Conservation (phyloP, 2,113 vertebrate species). For the Ploceus nigricollis region DNA sequence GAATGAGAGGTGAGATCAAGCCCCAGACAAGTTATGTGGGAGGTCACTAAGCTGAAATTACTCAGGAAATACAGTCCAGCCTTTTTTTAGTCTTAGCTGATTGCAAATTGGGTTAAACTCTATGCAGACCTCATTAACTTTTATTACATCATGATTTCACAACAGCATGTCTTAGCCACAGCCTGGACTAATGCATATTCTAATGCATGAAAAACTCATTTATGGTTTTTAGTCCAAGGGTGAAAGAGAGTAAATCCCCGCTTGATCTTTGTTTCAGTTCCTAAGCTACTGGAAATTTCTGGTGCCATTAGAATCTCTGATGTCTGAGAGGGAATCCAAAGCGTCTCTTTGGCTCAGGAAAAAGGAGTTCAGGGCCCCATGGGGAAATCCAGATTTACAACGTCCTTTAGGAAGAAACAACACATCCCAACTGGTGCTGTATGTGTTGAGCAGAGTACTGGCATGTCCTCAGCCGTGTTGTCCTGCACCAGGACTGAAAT, state of each 20-base stretch:
- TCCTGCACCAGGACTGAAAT: not conserved
- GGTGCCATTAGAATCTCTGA: constrained; percentile 20
- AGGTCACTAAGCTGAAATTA: not conserved
- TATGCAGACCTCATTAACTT: constrained; percentile 1
- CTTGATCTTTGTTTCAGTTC: constrained; percentile 30
- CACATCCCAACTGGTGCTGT: not conserved
- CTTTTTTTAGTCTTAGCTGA: constrained; percentile 18
- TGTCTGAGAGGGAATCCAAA: constrained; percentile 30
- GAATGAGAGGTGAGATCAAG: not conserved
- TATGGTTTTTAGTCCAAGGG: constrained; percentile 45
- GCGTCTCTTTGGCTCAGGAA: constrained; percentile 10
- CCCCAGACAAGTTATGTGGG: not conserved
- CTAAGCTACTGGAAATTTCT: constrained; percentile 45
- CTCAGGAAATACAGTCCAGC: not conserved
- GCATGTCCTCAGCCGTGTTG: not conserved
- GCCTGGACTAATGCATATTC: constrained; percentile 33
- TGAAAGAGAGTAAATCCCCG: constrained; percentile 33
- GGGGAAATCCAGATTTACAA: constrained; percentile 29
- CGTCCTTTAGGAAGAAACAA: not conserved
- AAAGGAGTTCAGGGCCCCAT: not conserved
- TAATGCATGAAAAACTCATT: constrained; percentile 48
- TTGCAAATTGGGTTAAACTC: constrained; percentile 42
- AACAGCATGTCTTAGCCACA: constrained; percentile 36
- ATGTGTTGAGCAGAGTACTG: not conserved
- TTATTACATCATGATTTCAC: constrained; percentile 56